Conservation (phyloP, 2,888 invertebrate species). For the Drosophila lacicola region DNA sequence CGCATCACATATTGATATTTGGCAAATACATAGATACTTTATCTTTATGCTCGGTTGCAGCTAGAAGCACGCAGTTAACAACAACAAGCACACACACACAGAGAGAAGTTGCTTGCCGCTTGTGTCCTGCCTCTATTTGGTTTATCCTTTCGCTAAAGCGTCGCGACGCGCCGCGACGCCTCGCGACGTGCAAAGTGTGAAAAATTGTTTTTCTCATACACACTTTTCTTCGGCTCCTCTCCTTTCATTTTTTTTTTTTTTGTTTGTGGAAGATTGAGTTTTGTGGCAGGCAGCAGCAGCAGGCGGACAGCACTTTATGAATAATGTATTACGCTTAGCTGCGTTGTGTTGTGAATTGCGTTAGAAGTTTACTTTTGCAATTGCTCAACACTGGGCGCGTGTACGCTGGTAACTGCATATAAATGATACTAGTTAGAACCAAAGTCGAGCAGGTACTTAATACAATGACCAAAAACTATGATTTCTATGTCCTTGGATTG, state of each 20-base stretch:
- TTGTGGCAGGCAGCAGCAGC: conserved; percentile 22
- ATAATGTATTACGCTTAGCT: conserved; percentile 69
- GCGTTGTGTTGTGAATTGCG: conserved; percentile 59
- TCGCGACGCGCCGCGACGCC: conserved; percentile 5
- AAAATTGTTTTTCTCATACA: conserved; percentile 58
- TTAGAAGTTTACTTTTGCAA: conserved; percentile 61
- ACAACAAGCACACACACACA: conserved; percentile 23
- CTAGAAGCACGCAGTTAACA: conserved; percentile 32
- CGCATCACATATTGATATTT: conserved; percentile 49
- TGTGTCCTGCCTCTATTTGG: conserved; percentile 49
- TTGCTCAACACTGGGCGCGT: conserved; percentile 49
- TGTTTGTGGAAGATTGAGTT: conserved; percentile 40
- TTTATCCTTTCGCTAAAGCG: conserved; percentile 43
- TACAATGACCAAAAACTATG: neutral
- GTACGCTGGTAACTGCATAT: conserved; percentile 20
- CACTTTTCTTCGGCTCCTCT: conserved; percentile 14
- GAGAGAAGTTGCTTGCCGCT: conserved; percentile 33
- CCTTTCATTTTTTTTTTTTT: conserved; percentile 6
- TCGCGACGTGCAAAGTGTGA: conserved; percentile 76
- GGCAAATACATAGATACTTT: conserved; percentile 48
- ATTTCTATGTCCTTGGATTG: neutral
- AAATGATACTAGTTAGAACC: conserved; percentile 13
- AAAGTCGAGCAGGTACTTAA: conserved; percentile 4
- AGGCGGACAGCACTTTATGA: conserved; percentile 55
- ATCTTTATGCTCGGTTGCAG: conserved; percentile 54